Percentiles rank a stretch among this genome's conserved stretches.
Evolutionary conservation across 2,888 invertebrate species (phyloP).

Genomic region (Tenthredo amoena): DNA sequence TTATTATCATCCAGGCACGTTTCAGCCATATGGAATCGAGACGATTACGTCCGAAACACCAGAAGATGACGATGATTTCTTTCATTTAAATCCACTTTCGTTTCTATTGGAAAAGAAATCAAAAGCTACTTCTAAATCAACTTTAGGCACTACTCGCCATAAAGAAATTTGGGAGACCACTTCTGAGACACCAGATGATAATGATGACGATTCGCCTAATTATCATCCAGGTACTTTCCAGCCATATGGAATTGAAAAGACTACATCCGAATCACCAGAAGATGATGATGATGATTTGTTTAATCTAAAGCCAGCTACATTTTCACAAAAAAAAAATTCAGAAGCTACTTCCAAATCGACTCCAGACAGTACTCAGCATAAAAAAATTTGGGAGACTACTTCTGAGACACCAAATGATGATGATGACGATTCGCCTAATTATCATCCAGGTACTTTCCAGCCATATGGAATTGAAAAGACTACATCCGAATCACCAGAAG

Average conservation of each 20-base stretch:
- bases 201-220: background rate
- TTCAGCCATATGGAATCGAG: background rate
- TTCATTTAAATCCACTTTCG: background rate
- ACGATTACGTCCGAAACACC: background rate
- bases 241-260: background rate
- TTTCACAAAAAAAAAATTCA: background rate
- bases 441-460: background rate
- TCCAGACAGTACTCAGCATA: background rate
- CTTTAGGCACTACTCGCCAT: background rate
- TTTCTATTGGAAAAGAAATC: background rate
- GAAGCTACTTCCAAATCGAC: background rate
- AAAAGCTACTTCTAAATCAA: background rate
- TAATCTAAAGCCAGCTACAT: background rate
- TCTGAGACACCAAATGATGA: background rate
- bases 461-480: background rate
- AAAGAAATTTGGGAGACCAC: background rate
- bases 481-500: background rate
- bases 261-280: background rate
- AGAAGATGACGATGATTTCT: background rate
- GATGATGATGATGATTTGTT: slow-evolving; percentile 12
- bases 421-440: background rate
- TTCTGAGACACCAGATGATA: background rate
- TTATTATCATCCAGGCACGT: background rate
- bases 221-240: background rate
- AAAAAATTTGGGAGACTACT: background rate